phyloP scores from a whole-genome alignment of 2,113 vertebrate species.

The Gavia stellata region DNA sequence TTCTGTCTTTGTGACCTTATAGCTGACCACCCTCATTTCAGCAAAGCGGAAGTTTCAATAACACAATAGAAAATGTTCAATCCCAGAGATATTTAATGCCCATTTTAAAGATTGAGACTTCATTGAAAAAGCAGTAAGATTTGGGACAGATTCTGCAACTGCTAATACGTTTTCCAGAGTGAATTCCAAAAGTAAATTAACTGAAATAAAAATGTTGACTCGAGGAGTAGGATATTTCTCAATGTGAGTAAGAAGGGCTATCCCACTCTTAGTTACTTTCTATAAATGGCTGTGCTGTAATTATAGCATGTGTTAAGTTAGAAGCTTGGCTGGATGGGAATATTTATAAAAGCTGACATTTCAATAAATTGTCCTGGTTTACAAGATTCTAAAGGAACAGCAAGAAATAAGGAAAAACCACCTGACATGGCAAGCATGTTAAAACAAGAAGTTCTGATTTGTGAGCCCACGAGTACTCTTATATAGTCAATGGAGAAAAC shows the following conservation, averaged over 20 bases:
- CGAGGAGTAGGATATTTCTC: constrained; percentile 22
- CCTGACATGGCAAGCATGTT: constrained; percentile 15
- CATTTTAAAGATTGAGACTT: neutral
- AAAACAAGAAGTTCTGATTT: constrained; percentile 41
- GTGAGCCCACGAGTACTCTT: constrained; percentile 2
- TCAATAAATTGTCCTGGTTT: constrained; percentile 50
- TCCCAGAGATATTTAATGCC: neutral
- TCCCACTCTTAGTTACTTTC: constrained; percentile 16
- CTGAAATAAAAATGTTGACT: constrained; percentile 50
- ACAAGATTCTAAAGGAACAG: constrained; percentile 38
- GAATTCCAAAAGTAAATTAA: constrained; percentile 51
- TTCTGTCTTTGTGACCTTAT: neutral
- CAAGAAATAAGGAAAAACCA: constrained; percentile 34
- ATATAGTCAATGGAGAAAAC: constrained; percentile 29
- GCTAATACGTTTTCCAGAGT: constrained; percentile 35
- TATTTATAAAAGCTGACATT: constrained; percentile 55
- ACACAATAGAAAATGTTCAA: neutral
- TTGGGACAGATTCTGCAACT: constrained; percentile 19
- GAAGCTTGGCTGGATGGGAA: constrained; percentile 30
- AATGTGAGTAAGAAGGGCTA: constrained; percentile 8
- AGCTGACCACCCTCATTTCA: neutral
- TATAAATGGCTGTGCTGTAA: constrained; percentile 32
- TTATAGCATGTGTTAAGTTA: constrained; percentile 45
- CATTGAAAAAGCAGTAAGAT: constrained; percentile 15
- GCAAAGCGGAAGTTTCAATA: neutral